Conservation (phyloP, 2,113 vertebrate genomes). For the Myiopsitta monachus region DNA sequence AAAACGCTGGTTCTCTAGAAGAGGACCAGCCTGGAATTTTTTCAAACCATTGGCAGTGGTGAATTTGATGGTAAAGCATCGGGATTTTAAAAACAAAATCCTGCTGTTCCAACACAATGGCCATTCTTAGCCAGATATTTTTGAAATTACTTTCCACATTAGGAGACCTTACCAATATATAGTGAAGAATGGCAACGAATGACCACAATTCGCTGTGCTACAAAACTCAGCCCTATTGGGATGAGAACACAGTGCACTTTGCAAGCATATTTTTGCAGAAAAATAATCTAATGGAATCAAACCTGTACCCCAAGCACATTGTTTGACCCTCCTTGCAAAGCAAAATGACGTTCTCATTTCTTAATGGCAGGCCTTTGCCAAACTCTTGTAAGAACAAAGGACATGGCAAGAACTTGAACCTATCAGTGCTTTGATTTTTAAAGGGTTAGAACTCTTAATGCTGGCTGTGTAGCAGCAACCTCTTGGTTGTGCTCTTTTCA, state of each 20-base stretch:
- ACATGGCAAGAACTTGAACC: neutral
- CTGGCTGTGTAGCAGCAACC: neutral
- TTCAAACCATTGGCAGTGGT: neutral
- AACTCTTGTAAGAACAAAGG: neutral
- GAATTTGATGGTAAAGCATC: neutral
- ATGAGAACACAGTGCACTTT: neutral
- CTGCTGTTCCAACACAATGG: neutral
- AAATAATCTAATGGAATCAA: neutral
- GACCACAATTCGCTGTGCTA: neutral
- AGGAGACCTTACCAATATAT: neutral
- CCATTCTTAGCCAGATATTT: neutral
- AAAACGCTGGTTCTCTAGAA: neutral
- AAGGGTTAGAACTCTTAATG: neutral
- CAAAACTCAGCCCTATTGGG: neutral
- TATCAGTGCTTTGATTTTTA: neutral
- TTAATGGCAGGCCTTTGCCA: neutral
- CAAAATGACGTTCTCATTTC: neutral
- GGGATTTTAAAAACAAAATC: neutral
- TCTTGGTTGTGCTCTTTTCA: fast-evolving
- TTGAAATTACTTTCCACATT: neutral
- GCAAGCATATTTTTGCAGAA: neutral
- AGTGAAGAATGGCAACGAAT: neutral
- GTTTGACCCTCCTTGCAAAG: neutral
- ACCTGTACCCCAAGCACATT: neutral
- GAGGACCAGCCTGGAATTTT: neutral